These are phyloP conservation scores for Drosophila mauritiana DNA, from an alignment of 1,140 invertebrate species.

Conservation along the genomic window DNA sequence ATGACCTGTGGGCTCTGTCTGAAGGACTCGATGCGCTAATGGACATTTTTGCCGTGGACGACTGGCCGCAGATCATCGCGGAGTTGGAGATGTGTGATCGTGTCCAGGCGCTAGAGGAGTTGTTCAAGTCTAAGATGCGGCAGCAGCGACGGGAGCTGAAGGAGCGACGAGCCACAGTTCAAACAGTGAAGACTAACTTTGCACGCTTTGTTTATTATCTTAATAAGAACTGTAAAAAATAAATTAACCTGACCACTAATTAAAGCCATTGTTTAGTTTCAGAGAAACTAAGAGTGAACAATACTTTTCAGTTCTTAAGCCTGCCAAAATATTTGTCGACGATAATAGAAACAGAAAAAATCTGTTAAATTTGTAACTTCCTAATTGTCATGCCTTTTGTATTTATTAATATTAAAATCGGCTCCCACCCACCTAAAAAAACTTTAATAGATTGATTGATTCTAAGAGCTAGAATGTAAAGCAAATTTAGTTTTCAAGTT, in stretches of 20 bases:
- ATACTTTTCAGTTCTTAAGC: neutral
- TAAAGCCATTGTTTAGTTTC: neutral
- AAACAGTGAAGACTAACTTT: conserved; percentile 89
- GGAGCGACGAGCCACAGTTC: conserved; percentile 88
- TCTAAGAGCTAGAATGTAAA: too few species aligned
- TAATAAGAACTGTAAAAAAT: conserved; percentile 61
- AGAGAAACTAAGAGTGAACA: neutral
- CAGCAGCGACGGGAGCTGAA: conserved; percentile 88
- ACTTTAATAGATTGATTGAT: too few species aligned
- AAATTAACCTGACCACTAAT: conserved; percentile 9
- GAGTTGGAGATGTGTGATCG: conserved; percentile 88
- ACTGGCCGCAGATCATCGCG: conserved; percentile 88
- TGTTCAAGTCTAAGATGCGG: conserved; percentile 88
- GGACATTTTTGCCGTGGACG: conserved; percentile 92
- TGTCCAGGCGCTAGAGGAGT: conserved; percentile 86
- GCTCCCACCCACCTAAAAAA: too few species aligned
- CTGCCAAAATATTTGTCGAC: too few species aligned
- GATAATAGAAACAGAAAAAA: too few species aligned
- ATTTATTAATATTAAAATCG: too few species aligned
- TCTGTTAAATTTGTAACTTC: too few species aligned
- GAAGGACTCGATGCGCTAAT: conserved; percentile 91
- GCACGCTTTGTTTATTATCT: conserved; percentile 90
- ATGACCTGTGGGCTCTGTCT: conserved; percentile 89
- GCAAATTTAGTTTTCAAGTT: too few species aligned
- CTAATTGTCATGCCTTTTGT: too few species aligned